Evolutionary conservation across 2,888 invertebrate species (phyloP), one percentile per base, ranked within the genome.

Genomic region (Dryadula phaetusa): DNA sequence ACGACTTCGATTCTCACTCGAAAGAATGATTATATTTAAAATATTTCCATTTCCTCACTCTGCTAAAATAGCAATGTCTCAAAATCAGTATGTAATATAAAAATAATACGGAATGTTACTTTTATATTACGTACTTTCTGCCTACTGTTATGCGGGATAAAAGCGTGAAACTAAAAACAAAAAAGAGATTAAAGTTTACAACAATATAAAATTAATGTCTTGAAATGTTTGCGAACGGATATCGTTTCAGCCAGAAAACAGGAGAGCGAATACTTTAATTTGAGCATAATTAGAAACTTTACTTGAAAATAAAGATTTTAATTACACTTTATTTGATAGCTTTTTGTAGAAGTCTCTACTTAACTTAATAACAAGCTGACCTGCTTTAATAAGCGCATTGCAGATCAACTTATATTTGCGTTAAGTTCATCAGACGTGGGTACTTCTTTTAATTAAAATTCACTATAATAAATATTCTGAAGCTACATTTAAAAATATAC

Each of bases 321-420:
- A 44, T 60, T 46, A 60, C 18, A 28, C 4, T 28, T 3, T 32
- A 60, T 18, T 18, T 46, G 16, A 18, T 28, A 42, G 28, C 58
- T 25, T 18, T 28, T 12, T 60, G 44, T 42, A 42, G 25, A 25
- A 3, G 32, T 44, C 28, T 44, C 12, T 18, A 60, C 28, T 42
- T 18, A 28, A 25, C 28, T 60, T 46, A 44, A 44, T 44, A 60
- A 46, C 44, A 12, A 32, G 44, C 22, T 56, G 56, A 56, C 56
- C 40, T 56, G 56, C 56, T 22, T 56, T 37, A 56, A 56, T 25
- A 56, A 56, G 56, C 56, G 56, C 56, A 56, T 56, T 56, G 56
- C 56, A 56, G 56, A 40, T 56, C 40, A 40, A 40, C 34, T 25
- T 37, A 40, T 40, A n/a, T 40, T 56, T 40, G 20, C 37, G 34